Conservation (phyloP, 2,113 vertebrate genomes). For the Scytalopus superciliaris region DNA sequence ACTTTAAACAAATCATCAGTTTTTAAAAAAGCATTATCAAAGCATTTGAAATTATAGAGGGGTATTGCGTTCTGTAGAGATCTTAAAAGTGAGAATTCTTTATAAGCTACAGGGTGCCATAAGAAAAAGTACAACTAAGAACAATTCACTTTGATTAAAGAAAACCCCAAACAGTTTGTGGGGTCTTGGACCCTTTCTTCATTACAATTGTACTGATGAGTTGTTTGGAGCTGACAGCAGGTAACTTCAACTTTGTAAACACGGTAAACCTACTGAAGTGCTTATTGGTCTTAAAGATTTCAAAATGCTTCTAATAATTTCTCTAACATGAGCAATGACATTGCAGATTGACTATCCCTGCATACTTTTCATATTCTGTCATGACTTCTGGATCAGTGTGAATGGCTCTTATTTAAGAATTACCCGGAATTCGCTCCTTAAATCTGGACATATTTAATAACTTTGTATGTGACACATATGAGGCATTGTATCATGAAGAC, state of each 20-base stretch:
- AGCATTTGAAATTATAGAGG: conserved; percentile 11
- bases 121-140: background rate
- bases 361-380: conserved; percentile 9
- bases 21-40: conserved; percentile 6
- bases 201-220: background rate
- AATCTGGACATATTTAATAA: conserved; percentile 19
- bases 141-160: background rate
- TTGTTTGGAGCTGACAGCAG: background rate
- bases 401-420: conserved; percentile 52
- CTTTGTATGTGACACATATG: background rate
- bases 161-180: background rate
- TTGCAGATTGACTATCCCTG: background rate
- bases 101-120: background rate
- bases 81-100: background rate
- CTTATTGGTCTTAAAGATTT: background rate
- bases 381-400: conserved; percentile 31
- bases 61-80: background rate
- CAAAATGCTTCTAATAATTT: background rate
- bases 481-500: conserved; percentile 46
- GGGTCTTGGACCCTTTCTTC: background rate
- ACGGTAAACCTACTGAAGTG: background rate
- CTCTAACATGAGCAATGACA: background rate
- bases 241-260: background rate
- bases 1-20: conserved; percentile 60
- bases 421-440: conserved; percentile 12